Evolutionary conservation across 2,113 vertebrate species (phyloP).

Genomic region (Ascaphus truei): DNA sequence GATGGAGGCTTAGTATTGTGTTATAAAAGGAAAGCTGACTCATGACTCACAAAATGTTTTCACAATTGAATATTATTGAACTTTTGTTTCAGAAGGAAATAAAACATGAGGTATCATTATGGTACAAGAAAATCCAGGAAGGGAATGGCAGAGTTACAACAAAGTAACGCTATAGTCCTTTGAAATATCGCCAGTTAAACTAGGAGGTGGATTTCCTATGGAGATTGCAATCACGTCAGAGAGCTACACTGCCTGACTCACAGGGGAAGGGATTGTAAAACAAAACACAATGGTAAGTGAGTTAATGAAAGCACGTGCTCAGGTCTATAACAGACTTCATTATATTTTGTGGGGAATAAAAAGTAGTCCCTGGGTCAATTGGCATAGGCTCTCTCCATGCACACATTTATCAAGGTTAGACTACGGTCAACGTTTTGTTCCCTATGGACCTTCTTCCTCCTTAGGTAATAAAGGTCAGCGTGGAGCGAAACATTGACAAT

Average conservation of each 20-base stretch:
- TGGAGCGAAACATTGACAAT: too few relatives aligned
- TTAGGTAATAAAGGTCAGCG: too few relatives aligned
- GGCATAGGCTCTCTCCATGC: too few relatives aligned
- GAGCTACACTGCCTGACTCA: neutral
- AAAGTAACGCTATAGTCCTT: neutral
- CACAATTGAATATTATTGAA: neutral
- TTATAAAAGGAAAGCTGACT: too few relatives aligned
- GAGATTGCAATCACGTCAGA: conserved; percentile 6
- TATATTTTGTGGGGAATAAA: too few relatives aligned
- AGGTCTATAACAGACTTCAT: too few relatives aligned
- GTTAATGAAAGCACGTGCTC: neutral
- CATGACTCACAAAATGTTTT: too few relatives aligned
- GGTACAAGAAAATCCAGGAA: neutral
- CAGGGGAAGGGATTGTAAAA: conserved; percentile 9
- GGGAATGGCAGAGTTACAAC: neutral
- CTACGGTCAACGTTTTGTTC: too few relatives aligned
- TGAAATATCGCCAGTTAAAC: neutral
- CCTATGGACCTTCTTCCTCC: too few relatives aligned
- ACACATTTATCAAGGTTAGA: too few relatives aligned
- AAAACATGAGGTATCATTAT: neutral
- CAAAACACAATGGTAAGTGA: conserved; percentile 25
- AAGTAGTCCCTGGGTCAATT: too few relatives aligned
- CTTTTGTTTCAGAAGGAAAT: neutral
- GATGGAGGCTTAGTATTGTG: too few relatives aligned
- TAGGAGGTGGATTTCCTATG: conserved; percentile 3